These are phyloP conservation scores for Yponomeuta malinellus DNA, from an alignment of 2,888 invertebrate species.

Conservation along the genomic window DNA sequence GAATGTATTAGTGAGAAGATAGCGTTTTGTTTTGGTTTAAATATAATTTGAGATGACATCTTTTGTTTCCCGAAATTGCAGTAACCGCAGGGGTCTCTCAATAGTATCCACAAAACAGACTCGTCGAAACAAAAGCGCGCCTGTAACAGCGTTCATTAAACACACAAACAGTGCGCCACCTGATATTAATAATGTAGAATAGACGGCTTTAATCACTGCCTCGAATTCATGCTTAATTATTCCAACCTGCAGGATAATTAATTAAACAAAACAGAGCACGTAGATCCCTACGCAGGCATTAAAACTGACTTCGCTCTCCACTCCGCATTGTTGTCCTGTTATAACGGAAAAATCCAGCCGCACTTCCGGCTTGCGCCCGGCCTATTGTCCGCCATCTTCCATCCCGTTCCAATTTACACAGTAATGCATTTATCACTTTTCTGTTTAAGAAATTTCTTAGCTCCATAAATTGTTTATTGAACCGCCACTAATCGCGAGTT, in stretches of 20 bases:
- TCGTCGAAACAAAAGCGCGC: constrained; percentile 24
- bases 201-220: constrained; percentile 48
- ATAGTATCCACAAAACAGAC: constrained; percentile 35
- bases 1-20: no score
- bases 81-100: constrained; percentile 29
- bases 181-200: constrained; percentile 52
- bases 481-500: constrained; percentile 58
- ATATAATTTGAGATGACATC: not conserved
- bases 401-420: constrained; percentile 53
- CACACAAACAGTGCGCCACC: constrained; percentile 51
- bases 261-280: constrained; percentile 61
- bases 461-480: constrained; percentile 66
- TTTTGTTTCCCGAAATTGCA: constrained; percentile 24
- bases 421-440: constrained; percentile 57
- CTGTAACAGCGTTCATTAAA: constrained; percentile 45
- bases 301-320: constrained; percentile 33
- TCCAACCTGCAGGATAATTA: constrained; percentile 62
- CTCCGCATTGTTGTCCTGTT: constrained; percentile 50
- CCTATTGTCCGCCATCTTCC: constrained; percentile 46
- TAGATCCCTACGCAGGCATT: constrained; percentile 47
- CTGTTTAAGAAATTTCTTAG: constrained; percentile 49
- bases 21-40: no score
- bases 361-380: constrained; percentile 41
- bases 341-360: constrained; percentile 61
- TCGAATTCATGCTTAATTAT: constrained; percentile 63